These are phyloP conservation scores for Halcyon smyrnensis DNA, from an alignment of 2,797 vertebrate species.

Conservation along the genomic window DNA sequence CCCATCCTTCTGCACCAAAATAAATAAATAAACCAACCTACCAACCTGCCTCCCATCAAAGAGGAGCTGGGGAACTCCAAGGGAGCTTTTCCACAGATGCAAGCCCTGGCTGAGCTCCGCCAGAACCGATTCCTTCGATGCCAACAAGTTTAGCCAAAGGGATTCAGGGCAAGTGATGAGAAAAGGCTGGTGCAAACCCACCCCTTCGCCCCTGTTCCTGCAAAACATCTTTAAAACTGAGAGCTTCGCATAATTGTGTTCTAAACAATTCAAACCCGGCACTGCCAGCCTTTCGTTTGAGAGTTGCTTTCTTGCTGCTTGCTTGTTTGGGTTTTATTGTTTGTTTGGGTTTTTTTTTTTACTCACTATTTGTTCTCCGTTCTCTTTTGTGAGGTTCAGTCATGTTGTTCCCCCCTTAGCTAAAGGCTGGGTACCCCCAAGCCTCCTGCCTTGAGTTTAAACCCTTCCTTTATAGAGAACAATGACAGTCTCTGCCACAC, in stretches of 20 bases:
- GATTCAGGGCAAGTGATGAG: not conserved
- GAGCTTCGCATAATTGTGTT: not conserved
- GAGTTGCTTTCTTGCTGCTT: not conserved
- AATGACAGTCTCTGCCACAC: not conserved
- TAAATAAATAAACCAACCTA: not conserved
- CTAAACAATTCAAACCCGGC: slow-evolving; percentile 13
- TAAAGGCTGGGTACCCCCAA: not conserved
- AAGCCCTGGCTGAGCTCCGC: not conserved
- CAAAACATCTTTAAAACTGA: not conserved
- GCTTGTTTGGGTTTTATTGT: not conserved
- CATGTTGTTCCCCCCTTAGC: not conserved
- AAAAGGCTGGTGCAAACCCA: not conserved
- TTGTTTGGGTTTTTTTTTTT: not conserved
- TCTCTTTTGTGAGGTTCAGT: not conserved
- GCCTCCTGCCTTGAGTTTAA: not conserved
- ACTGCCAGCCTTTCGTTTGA: not conserved
- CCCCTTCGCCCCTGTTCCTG: not conserved
- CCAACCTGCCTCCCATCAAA: not conserved
- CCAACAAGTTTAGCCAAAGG: slow-evolving; percentile 24
- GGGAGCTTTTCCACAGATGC: not conserved
- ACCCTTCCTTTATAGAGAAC: not conserved
- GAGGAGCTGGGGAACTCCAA: not conserved
- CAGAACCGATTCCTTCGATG: not conserved
- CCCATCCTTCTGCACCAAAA: not conserved
- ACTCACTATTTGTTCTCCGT: not conserved